Evolutionary conservation across 2,888 invertebrate species (phyloP).

Genomic region (Seira ritae): DNA sequence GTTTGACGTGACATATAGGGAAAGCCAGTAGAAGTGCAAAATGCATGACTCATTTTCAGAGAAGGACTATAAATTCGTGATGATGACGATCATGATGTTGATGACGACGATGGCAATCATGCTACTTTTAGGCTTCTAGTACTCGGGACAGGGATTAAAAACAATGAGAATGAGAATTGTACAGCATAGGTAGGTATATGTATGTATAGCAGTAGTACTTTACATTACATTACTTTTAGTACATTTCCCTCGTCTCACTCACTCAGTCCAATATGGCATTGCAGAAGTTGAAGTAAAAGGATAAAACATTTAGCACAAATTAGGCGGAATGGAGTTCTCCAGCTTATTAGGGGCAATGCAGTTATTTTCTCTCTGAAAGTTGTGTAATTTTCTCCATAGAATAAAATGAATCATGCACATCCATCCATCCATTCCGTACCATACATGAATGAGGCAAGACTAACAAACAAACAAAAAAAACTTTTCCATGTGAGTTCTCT

Average conservation of each 20-base stretch:
- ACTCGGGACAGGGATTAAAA: slow-evolving; percentile 21
- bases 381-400: slow-evolving; percentile 39
- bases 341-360: slow-evolving; percentile 54
- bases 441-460: no score
- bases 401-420: slow-evolving; percentile 48
- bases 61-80: background rate
- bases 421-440: background rate
- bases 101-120: slow-evolving; percentile 10
- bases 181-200: no score
- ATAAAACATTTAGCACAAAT: slow-evolving; percentile 61
- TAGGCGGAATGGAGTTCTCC: slow-evolving; percentile 56
- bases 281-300: slow-evolving; percentile 36
- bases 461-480: no score
- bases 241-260: background rate
- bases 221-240: slow-evolving; percentile 6
- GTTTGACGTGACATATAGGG: background rate
- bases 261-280: no score
- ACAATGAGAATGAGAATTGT: slow-evolving; percentile 9
- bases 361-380: slow-evolving; percentile 41
- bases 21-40: background rate
- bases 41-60: slow-evolving; percentile 10
- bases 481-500: background rate
- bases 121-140: no score
- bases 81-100: background rate
- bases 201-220: slow-evolving; percentile 9